phyloP scores from a whole-genome alignment of 2,888 invertebrate genomes.

The Eledona agricola region DNA sequence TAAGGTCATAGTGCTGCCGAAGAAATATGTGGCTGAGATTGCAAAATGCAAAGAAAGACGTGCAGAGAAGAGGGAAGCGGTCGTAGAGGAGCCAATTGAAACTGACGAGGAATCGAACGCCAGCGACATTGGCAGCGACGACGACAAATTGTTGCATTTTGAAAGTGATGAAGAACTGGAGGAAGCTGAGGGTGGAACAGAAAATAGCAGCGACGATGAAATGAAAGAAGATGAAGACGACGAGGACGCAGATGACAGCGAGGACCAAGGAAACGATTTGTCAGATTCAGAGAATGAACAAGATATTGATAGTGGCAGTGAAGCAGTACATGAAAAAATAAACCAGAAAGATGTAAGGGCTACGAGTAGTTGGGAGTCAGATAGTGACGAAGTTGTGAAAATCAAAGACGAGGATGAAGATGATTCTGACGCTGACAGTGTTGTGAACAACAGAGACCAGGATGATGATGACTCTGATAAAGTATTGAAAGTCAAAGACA shows the following conservation, averaged over 20 bases:
- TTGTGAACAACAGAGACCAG: too few relatives aligned
- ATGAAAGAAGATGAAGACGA: slow-evolving; percentile 1
- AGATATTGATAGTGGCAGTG: slow-evolving; percentile 20
- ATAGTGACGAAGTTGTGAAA: slow-evolving; percentile 24
- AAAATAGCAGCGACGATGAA: slow-evolving; percentile 5
- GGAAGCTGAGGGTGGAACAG: slow-evolving; percentile 9
- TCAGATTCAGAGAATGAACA: not conserved
- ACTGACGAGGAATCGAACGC: slow-evolving; percentile 32
- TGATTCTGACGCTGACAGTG: slow-evolving; percentile 5
- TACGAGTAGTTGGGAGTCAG: slow-evolving; percentile 13
- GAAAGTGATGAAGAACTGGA: slow-evolving; percentile 21
- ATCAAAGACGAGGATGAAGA: slow-evolving; percentile 17
- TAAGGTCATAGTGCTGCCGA: slow-evolving; percentile 39
- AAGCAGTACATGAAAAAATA: slow-evolving; percentile 27
- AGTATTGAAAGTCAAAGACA: too few relatives aligned
- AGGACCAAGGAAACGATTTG: too few relatives aligned
- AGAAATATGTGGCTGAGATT: not conserved
- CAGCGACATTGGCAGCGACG: slow-evolving; percentile 41
- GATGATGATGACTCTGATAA: too few relatives aligned
- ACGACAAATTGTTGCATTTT: slow-evolving; percentile 15
- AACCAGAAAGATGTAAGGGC: slow-evolving; percentile 35
- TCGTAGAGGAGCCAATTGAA: slow-evolving; percentile 25
- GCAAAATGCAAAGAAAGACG: slow-evolving; percentile 3
- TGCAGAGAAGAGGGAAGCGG: slow-evolving; percentile 11
- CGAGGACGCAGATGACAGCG: slow-evolving; percentile 8